Conservation (phyloP, 37 sponge, comb jelly and placozoan species). For the Lycopodina hypogea region DNA sequence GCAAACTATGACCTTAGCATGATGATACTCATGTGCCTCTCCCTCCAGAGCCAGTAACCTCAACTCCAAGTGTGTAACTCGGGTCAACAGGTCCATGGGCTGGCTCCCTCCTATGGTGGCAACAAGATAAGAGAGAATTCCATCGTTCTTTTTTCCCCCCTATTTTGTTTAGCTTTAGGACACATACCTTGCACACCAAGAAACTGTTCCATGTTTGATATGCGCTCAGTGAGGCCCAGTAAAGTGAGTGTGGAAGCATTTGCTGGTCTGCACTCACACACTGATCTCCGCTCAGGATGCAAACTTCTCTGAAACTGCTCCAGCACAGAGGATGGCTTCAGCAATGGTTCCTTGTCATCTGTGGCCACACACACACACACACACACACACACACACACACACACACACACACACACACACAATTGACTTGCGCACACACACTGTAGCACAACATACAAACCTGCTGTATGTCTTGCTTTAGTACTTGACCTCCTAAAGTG, state of each 20-base stretch:
- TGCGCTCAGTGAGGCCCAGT: constrained; percentile 34
- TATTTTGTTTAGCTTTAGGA: no score
- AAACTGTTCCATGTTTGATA: constrained; percentile 38
- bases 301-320: constrained; percentile 43
- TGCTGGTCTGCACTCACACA: background rate
- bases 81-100: constrained; percentile 37
- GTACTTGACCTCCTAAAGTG: constrained; percentile 34
- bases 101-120: background rate
- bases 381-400: constrained; percentile 7
- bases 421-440: background rate
- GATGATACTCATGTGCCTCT: constrained; percentile 20
- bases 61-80: constrained; percentile 37
- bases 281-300: background rate
- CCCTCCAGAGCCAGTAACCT: constrained; percentile 47
- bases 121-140: background rate
- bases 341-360: constrained; percentile 27
- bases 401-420: background rate
- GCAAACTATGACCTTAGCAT: background rate
- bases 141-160: background rate
- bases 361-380: constrained; percentile 6
- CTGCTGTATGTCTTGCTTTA: constrained; percentile 20
- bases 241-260: background rate
- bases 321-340: constrained; percentile 18
- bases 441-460: background rate
- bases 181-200: constrained; percentile 17